Base-by-base conservation (phyloP, 2,113 vertebrate species). In the Chroicocephalus ridibundus region DNA sequence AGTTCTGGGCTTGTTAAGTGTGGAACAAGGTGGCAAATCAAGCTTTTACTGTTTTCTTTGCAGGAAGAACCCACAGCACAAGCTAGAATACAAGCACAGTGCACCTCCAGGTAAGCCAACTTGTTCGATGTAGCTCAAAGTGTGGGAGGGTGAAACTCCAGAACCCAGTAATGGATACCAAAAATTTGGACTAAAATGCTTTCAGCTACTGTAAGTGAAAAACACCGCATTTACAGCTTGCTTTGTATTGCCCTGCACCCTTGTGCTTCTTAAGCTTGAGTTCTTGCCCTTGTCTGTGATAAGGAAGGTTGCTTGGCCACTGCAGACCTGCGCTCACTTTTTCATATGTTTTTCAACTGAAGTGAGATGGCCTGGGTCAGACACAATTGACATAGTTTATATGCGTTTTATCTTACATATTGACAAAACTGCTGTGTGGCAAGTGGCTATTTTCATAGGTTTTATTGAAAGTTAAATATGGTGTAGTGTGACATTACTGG, bases 61-160 rank as follows among this genome's bases (percentile, higher is more conserved):
- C 85, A 99, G 98, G 90, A 98, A 98, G 93, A 99, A 99, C 96
- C 98, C 97, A 5, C 98, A 98, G 68, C 98, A 98, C 96, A 98
- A 98, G 88, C 82, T 98, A 60, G 98, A 98, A 80, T 98, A 98
- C 82, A 98, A 96, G 82, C 98, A 98, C 68, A 98, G 90, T 38
- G 78, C 57, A 31, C 91, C 94, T 92, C 95, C 97, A 91, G 97
- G 98, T 98, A 95, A 93, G 83, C 49, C 44, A 70, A 15, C 42
- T 49, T 80, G 25, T 74, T 94, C 13, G 26, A 2, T 52, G 12
- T 4, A 77, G 24, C 51, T 60, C 25, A 27, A n/a, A 60, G 58
- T 25, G 16, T 44, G 11, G 3, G 17, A 6, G 11, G 3, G 3
- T 4, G 3, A 46, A 36, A 8, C 14, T 6, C 29, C 38, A 21